phyloP scores from a whole-genome alignment of 2,888 invertebrate species.

The Clostera curtula region DNA sequence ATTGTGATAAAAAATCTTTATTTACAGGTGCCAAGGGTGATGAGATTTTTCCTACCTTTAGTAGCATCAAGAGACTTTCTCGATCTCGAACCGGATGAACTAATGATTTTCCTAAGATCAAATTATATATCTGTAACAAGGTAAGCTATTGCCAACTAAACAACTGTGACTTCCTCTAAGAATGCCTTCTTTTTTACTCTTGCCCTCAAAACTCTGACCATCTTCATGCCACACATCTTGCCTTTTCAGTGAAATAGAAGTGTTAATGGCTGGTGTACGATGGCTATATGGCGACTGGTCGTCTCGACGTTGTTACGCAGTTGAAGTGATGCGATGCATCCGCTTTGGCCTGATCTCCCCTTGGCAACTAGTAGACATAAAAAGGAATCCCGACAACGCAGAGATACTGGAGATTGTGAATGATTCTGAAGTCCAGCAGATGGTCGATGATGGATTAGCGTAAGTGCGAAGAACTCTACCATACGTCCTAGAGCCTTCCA shows the following conservation, averaged over 20 bases:
- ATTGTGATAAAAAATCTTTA: too few relatives aligned
- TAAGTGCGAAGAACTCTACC: conserved; percentile 50
- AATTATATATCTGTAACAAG: conserved; percentile 84
- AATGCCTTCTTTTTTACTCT: too few relatives aligned
- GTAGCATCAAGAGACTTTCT: conserved; percentile 85
- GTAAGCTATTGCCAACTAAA: conserved; percentile 45
- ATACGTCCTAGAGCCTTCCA: too few relatives aligned
- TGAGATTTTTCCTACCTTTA: conserved; percentile 83
- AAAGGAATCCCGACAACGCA: conserved; percentile 81
- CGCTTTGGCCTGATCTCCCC: conserved; percentile 87
- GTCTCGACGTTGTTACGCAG: conserved; percentile 69
- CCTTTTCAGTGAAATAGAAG: conserved; percentile 77
- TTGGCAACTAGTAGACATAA: conserved; percentile 86
- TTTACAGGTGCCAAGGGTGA: conserved; percentile 77
- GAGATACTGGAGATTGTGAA: conserved; percentile 82
- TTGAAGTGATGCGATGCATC: conserved; percentile 80
- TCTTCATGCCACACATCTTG: not conserved
- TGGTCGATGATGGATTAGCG: conserved; percentile 88
- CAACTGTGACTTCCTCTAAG: too few relatives aligned
- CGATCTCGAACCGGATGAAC: conserved; percentile 77
- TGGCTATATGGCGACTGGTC: conserved; percentile 86
- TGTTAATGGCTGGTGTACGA: conserved; percentile 86
- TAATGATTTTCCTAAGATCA: conserved; percentile 80
- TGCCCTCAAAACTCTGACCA: not conserved
- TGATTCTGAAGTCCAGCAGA: conserved; percentile 80